Percentiles rank a stretch among this genome's conserved stretches.
phyloP scores from a whole-genome alignment of 2,888 invertebrate species.

The Fragum whitleyi region DNA sequence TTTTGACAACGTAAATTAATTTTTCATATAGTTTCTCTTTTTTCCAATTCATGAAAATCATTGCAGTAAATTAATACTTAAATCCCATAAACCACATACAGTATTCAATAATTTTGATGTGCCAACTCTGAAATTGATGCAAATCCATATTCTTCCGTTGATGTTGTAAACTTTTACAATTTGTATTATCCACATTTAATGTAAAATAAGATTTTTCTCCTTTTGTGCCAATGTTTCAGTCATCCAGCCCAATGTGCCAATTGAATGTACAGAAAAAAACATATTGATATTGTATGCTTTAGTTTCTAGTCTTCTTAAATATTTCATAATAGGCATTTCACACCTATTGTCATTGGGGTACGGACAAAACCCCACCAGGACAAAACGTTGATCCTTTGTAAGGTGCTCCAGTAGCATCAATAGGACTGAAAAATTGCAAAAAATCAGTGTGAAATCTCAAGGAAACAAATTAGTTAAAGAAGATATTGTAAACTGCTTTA shows the following conservation, averaged over 20 bases:
- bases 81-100: neutral
- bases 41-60: no score
- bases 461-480: no score
- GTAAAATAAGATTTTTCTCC: neutral
- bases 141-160: constrained; percentile 7
- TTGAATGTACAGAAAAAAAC: neutral
- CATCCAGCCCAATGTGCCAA: constrained; percentile 24
- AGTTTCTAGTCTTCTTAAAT: neutral
- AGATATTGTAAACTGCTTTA: no score
- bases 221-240: neutral
- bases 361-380: no score
- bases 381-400: no score
- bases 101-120: neutral
- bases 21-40: no score
- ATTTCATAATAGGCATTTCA: neutral
- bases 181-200: neutral
- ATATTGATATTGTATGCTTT: constrained; percentile 4
- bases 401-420: no score
- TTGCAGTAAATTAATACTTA: no score
- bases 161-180: neutral
- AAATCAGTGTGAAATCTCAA: no score
- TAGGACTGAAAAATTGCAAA: no score
- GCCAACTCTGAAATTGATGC: neutral
- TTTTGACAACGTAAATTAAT: no score
- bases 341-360: neutral